Evolutionary conservation across 2,888 invertebrate genomes (phyloP), one percentile per base, ranked within the genome.

Genomic region (Chrysomela aeneicollis): DNA sequence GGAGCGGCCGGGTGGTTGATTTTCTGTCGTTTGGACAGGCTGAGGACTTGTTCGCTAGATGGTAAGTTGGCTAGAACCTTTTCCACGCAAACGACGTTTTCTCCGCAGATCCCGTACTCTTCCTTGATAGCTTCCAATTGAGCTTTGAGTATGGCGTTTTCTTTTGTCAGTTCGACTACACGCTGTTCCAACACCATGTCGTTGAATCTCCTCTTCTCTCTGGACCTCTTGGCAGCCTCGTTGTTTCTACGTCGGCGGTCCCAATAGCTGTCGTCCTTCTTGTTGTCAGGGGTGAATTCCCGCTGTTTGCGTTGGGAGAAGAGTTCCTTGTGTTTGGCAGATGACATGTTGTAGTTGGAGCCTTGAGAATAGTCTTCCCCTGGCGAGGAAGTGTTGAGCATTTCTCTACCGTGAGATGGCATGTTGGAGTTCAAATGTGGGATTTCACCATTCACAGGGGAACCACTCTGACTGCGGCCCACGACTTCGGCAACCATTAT

Each of bases 261-360:
- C 98, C 98, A 98, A 83, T 98, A 98, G 78, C 93, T 94, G 77
- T 97, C 95, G 79, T 98, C 97, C 81, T 98, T 98, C 82, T 96
- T 96, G 83, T 90, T 94, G 81, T 97, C 97, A 0, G 97, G 97
- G 69, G 97, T 97, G 83, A 98, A 97, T 82, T 97, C 97, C 12
- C 98, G 87, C 79, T 97, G 97, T 80, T 97, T 97, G 76, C 97
- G 89, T 77, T 94, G 93, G 1, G 93, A 92, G 83, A 94, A 93
- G 77, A 94, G 87, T 72, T 94, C 94, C 79, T 94, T 94, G 73
- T 92, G 88, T 75, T 91, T 88, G 66, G 84, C 82, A 2, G 81
- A 78, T 46, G 78, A 76, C 79, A 86, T 85, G 71, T 86, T 87
- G 81, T 85, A 90, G 53, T 72, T 74, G 71, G 73, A 78, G 59